Conservation (phyloP, 2,888 invertebrate species). For the Melinopterus prodromus region DNA sequence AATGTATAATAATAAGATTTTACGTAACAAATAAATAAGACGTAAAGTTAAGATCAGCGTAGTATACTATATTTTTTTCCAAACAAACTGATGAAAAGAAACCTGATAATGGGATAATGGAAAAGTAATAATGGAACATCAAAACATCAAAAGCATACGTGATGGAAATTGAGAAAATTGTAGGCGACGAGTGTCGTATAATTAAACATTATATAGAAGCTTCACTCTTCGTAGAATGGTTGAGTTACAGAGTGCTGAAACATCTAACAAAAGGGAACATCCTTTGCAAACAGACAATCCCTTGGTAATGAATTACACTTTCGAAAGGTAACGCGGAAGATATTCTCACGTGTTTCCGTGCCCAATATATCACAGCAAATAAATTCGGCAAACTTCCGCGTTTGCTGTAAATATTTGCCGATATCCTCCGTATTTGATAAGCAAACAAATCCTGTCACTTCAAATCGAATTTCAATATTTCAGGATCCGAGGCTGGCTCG, state of each 20-base stretch:
- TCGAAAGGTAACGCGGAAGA: not conserved
- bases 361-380: constrained; percentile 22
- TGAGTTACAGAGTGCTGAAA: not conserved
- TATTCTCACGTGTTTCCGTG: not conserved
- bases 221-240: too few species aligned
- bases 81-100: too few species aligned
- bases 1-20: too few species aligned
- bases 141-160: too few species aligned
- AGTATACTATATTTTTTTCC: too few species aligned
- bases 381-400: constrained; percentile 24
- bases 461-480: constrained; percentile 26
- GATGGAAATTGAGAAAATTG: too few species aligned
- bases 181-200: too few species aligned
- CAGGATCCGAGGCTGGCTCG: not conserved
- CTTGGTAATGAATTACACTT: not conserved
- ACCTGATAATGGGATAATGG: too few species aligned
- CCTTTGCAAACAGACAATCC: not conserved
- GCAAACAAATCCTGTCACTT: constrained; percentile 26
- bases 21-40: too few species aligned
- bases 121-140: too few species aligned
- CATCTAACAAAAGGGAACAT: not conserved
- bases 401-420: constrained; percentile 24
- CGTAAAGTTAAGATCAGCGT: too few species aligned
- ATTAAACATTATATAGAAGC: too few species aligned
- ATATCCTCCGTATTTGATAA: constrained; percentile 25